phyloP scores from a whole-genome alignment of 2,113 vertebrate species.

The Puma concolor region DNA sequence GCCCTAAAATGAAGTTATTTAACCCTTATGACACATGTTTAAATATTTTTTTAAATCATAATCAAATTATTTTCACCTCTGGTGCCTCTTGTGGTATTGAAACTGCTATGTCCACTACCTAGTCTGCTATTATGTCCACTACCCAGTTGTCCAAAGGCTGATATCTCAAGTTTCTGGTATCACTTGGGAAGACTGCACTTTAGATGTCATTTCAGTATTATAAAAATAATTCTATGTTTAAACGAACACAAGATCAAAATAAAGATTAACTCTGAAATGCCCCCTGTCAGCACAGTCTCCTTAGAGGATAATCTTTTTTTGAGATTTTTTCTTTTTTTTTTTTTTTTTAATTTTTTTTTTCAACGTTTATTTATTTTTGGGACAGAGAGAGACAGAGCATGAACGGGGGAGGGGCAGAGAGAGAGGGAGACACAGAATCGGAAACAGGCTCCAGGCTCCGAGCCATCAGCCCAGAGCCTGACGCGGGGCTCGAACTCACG shows the following conservation, averaged over 20 bases:
- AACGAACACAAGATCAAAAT: constrained; percentile 30
- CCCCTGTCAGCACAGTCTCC: neutral
- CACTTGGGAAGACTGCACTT: neutral
- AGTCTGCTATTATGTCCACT: neutral
- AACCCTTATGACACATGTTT: neutral
- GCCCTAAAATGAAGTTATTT: neutral
- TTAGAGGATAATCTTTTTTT: constrained; percentile 21
- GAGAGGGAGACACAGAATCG: no score
- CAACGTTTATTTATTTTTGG: no score
- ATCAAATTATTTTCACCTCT: constrained; percentile 30
- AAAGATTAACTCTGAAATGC: neutral
- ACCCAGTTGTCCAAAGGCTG: neutral
- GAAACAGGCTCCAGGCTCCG: no score
- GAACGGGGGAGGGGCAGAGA: no score
- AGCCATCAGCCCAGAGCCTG: no score
- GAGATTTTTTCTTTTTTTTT: constrained; percentile 39
- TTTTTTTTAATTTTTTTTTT: no score
- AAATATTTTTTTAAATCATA: constrained; percentile 16
- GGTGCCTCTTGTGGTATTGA: neutral
- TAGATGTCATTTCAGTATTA: neutral
- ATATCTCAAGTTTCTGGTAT: neutral
- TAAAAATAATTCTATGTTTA: constrained; percentile 48
- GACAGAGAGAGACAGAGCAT: no score
- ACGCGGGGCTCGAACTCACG: no score
- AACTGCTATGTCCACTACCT: neutral